These are phyloP conservation scores for Gymnocheta viridis DNA, from an alignment of 2,888 invertebrate species.

Conservation along the genomic window DNA sequence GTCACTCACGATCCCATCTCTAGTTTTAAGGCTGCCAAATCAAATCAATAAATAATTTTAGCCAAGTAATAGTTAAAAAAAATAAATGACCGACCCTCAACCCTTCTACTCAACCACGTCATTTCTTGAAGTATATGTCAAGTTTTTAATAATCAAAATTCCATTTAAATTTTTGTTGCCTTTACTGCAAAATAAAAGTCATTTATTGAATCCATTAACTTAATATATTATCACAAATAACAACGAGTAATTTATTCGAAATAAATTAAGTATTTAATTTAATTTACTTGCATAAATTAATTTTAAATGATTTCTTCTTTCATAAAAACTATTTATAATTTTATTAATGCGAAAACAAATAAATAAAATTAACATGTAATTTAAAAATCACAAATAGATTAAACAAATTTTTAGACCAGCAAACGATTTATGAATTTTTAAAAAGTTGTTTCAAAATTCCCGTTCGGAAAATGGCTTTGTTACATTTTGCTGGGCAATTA, in stretches of 20 bases:
- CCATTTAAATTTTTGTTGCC: no score
- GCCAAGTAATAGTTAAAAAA: background rate
- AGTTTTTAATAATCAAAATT: background rate
- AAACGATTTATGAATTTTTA: background rate
- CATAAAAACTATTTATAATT: constrained; percentile 8
- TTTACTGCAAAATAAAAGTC: background rate
- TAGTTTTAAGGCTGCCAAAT: no score
- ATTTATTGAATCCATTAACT: background rate
- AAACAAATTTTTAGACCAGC: background rate
- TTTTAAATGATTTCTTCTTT: background rate
- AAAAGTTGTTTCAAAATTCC: background rate
- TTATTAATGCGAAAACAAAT: constrained; percentile 8
- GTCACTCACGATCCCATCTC: no score
- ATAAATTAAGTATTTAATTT: constrained; percentile 3
- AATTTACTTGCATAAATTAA: background rate
- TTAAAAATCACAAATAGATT: background rate
- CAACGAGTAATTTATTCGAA: constrained; percentile 14
- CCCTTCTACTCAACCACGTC: background rate
- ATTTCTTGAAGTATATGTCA: background rate
- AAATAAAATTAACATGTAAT: background rate
- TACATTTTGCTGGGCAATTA: background rate
- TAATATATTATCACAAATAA: background rate
- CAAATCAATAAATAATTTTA: no score
- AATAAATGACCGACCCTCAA: background rate
- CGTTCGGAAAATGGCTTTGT: background rate